Base-by-base conservation (phyloP, 1,140 invertebrate species). In the Drosophila prosaltans region DNA sequence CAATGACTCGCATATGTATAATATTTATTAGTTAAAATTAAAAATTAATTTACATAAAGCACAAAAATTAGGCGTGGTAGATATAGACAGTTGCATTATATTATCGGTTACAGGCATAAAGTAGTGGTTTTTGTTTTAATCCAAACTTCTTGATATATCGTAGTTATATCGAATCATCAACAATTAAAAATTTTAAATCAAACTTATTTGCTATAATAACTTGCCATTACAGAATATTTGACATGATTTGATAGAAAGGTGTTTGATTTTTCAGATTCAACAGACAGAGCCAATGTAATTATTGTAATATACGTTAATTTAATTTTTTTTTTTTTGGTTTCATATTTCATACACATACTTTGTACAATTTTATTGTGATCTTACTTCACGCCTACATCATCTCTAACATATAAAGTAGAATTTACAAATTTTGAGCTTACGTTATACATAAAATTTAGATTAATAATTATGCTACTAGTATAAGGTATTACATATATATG, bases 341-440 rank as follows among this genome's bases (percentile, higher is more conserved):
- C 8, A 8, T 9, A 8, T 51, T 24, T 26, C 8, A 51, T 51
- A 51, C 45, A 51, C 45, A 51, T 48, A 94, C 96, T 91, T 92
- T 96, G 43, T 91, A 81, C 45, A 51, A 51, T 51, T 51, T 51
- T 51, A 51, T 51, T 51, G 45, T 51, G 45, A 26, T 51, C 26
- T 24, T 8, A 51, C 21, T 26, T 51, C 45, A 51, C 45, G 45
- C 45, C 45, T 51, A 51, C 45, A 51, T 21, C 21, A 26, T 26
- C 3, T 51, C 72, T 75, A 74, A 66, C 61, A 70, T 70, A 76
- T 45, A 58, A 48, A 54, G 21, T 63, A 73, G 55, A 72, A 78
- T 88, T 83, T 88, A 88, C 84, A 86, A 66, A 77, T 72, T 78
- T 83, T 80, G 80, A 80, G 59, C 76, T 75, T 83, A 85, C 63